These are phyloP conservation scores for Cheilosia soror DNA, from an alignment of 2,888 invertebrate genomes.

Conservation along the genomic window DNA sequence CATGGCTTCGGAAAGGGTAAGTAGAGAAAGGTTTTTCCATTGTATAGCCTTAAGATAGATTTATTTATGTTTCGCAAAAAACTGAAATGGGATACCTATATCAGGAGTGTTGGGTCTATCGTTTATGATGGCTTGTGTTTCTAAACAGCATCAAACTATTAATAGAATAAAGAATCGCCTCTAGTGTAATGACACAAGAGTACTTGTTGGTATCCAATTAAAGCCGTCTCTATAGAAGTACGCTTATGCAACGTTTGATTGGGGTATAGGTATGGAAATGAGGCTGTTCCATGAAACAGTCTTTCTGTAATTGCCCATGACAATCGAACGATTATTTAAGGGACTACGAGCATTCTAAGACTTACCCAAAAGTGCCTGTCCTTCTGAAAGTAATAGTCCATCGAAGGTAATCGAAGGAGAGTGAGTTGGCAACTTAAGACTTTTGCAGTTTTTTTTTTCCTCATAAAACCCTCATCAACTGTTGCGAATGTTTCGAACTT, in stretches of 20 bases:
- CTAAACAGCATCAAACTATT: slow-evolving; percentile 41
- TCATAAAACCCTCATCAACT: background rate
- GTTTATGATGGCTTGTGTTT: slow-evolving; percentile 52
- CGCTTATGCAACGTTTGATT: slow-evolving; percentile 8
- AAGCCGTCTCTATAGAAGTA: slow-evolving; percentile 3
- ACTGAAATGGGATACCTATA: slow-evolving; percentile 59
- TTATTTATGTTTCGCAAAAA: slow-evolving; percentile 54
- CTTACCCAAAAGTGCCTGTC: too few relatives aligned
- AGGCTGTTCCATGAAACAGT: background rate
- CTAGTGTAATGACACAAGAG: slow-evolving; percentile 29
- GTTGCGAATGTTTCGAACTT: background rate
- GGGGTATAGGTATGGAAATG: background rate
- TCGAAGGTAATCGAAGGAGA: background rate
- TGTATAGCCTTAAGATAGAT: slow-evolving; percentile 52
- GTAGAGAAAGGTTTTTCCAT: slow-evolving; percentile 69
- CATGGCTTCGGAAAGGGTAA: slow-evolving; percentile 88
- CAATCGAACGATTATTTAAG: background rate
- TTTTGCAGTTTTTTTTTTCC: background rate
- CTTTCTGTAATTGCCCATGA: background rate
- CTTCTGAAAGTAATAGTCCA: too few relatives aligned
- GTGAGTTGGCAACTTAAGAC: background rate
- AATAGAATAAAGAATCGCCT: slow-evolving; percentile 60
- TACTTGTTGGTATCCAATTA: slow-evolving; percentile 30
- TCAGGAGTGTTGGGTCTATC: slow-evolving; percentile 3
- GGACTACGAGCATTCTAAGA: background rate